Evolutionary conservation across 2,888 invertebrate species (phyloP).

Genomic region (Sarcophaga rosellei): DNA sequence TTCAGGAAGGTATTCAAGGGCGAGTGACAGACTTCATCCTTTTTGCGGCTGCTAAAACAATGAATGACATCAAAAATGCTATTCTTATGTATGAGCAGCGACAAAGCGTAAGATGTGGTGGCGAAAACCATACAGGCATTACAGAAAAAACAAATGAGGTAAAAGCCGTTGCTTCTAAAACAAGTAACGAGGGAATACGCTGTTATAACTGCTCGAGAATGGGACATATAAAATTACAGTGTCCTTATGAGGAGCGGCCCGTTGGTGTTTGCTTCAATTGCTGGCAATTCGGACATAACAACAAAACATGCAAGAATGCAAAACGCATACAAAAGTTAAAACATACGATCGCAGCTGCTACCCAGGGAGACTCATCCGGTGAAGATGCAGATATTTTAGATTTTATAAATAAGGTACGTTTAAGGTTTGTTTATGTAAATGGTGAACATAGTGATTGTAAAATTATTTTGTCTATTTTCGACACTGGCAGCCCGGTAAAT

Average conservation of each 20-base stretch:
- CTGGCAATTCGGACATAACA: slow-evolving; percentile 42
- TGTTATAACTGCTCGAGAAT: slow-evolving; percentile 46
- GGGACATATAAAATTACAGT: slow-evolving; percentile 34
- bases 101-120: slow-evolving; percentile 23
- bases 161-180: slow-evolving; percentile 10
- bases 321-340: slow-evolving; percentile 43
- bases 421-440: slow-evolving; percentile 34
- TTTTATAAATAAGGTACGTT: slow-evolving; percentile 46
- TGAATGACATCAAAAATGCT: slow-evolving; percentile 41
- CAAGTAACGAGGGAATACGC: slow-evolving; percentile 27
- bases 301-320: slow-evolving; percentile 30
- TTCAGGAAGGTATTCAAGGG: slow-evolving; percentile 57
- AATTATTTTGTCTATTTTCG: slow-evolving; percentile 47
- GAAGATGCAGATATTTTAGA: slow-evolving; percentile 30
- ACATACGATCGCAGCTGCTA: slow-evolving; percentile 19
- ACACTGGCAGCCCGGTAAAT: slow-evolving; percentile 57
- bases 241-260: slow-evolving; percentile 51
- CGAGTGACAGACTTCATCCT: slow-evolving; percentile 28
- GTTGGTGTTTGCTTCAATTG: slow-evolving; percentile 51
- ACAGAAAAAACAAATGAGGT: background rate
- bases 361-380: background rate
- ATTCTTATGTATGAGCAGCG: slow-evolving; percentile 41
- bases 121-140: background rate
- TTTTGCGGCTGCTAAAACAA: slow-evolving; percentile 38
- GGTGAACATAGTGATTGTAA: slow-evolving; percentile 18